Conservation (phyloP, 1,140 invertebrate species). For the Nautilus pompilius region DNA sequence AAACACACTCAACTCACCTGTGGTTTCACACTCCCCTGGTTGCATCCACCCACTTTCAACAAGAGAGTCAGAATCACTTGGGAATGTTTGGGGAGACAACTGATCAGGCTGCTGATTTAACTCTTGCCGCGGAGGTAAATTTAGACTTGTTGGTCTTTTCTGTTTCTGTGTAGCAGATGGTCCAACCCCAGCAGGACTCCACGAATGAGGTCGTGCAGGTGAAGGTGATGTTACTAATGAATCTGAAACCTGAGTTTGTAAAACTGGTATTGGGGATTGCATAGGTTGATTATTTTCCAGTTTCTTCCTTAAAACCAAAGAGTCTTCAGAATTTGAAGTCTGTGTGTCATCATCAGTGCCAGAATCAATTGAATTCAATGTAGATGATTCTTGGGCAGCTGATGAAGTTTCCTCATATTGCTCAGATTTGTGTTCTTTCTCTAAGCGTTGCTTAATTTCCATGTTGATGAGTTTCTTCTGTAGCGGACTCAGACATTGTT, state of each 20-base stretch:
- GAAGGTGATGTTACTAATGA: no score
- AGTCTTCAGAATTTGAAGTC: no score
- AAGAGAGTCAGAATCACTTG: not conserved
- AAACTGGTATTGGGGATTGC: no score
- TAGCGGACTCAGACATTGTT: not conserved
- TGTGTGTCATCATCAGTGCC: no score
- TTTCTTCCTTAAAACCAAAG: no score
- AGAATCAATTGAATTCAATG: not conserved
- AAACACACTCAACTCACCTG: no score
- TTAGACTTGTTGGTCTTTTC: constrained; percentile 45
- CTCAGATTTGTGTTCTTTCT: not conserved
- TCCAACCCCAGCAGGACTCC: constrained; percentile 22
- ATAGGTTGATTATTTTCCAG: no score
- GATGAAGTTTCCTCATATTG: not conserved
- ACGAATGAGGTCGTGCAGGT: constrained; percentile 22
- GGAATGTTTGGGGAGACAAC: not conserved
- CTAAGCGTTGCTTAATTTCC: constrained; percentile 9
- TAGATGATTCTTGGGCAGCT: not conserved
- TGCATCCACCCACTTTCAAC: not conserved
- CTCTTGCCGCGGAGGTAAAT: constrained; percentile 37
- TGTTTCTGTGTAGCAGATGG: constrained; percentile 21
- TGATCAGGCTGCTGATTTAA: constrained; percentile 13
- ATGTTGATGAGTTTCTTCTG: constrained; percentile 7
- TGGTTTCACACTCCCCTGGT: not conserved
- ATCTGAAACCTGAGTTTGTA: no score